Base-by-base conservation (phyloP, 1,140 invertebrate species). In the Aphis gossypii region DNA sequence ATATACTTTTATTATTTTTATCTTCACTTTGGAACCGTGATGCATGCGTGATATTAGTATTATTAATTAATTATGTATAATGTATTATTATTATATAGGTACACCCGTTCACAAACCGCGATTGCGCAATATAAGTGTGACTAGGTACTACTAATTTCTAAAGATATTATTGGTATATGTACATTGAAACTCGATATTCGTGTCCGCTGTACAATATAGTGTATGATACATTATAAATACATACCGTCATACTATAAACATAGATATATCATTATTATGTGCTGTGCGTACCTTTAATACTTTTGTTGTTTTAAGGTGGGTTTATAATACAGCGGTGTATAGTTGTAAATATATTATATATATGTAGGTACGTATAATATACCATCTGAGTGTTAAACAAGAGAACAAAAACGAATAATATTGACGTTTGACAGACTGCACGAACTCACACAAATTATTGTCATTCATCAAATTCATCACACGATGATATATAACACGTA, bases 391-490 rank as follows among this genome's bases (percentile, higher is more conserved):
- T 76, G n/a, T 35, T n/a, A 76, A 76, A 76, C n/a, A 76, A 76
- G 60, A 76, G 14, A 76, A 68, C 30, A n/a, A 76, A 76, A 76
- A 18, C 30, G n/a, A 35, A 76, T 76, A 76, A 76, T 76, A n/a
- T 76, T 76, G 60, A n/a, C n/a, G 7, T 76, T 76, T 76, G 60
- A 76, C 60, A 76, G 60, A 76, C 60, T 76, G 60, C 60, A 76
- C 60, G 60, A 76, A n/a, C 30, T 4, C 60, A 76, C n/a, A 76
- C 60, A n/a, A 76, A 23, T 54, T 54, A 54, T 76, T 18, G 60
- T 76, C 60, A n/a, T n/a, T 76, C n/a, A 76, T 76, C 60, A n/a
- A 4, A n/a, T 76, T n/a, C n/a, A n/a, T n/a, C 9, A 30, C 25
- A 46, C 14, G 46, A 46, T 46, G 38, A 46, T 11, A 46, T 7